These are phyloP conservation scores for Eupithecia centaureata DNA, from an alignment of 2,888 invertebrate genomes.

Conservation along the genomic window DNA sequence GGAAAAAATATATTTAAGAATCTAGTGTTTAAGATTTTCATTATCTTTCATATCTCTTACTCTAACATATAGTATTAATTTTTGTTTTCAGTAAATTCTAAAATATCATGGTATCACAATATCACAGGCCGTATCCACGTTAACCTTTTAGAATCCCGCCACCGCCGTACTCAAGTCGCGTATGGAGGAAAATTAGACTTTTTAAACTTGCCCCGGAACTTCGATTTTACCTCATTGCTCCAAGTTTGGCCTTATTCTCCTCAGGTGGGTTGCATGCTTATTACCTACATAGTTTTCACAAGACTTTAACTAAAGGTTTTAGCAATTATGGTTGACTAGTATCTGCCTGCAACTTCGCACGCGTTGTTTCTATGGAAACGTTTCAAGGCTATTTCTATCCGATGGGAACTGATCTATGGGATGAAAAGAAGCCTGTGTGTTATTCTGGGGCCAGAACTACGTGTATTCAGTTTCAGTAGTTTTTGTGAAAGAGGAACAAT, in stretches of 20 bases:
- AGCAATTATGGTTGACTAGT: background rate
- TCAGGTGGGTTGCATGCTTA: constrained; percentile 69
- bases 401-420: no score
- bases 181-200: constrained; percentile 82
- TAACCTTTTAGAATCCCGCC: constrained; percentile 35
- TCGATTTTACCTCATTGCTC: constrained; percentile 78
- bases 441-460: background rate
- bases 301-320: background rate
- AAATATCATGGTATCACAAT: no score
- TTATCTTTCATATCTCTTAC: no score
- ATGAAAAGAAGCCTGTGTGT: background rate
- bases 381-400: no score
- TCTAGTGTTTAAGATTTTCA: no score
- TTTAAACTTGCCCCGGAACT: constrained; percentile 76
- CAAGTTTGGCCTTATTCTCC: constrained; percentile 54
- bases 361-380: background rate
- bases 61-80: no score
- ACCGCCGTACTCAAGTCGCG: constrained; percentile 73
- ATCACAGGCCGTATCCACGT: constrained; percentile 45
- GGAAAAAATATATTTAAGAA: no score
- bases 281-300: constrained; percentile 53
- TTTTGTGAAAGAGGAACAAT: background rate
- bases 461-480: no score
- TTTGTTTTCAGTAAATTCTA: no score
- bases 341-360: background rate